These are phyloP conservation scores for Brachionus rubens DNA, from an alignment of 1,140 invertebrate genomes.

Conservation along the genomic window DNA sequence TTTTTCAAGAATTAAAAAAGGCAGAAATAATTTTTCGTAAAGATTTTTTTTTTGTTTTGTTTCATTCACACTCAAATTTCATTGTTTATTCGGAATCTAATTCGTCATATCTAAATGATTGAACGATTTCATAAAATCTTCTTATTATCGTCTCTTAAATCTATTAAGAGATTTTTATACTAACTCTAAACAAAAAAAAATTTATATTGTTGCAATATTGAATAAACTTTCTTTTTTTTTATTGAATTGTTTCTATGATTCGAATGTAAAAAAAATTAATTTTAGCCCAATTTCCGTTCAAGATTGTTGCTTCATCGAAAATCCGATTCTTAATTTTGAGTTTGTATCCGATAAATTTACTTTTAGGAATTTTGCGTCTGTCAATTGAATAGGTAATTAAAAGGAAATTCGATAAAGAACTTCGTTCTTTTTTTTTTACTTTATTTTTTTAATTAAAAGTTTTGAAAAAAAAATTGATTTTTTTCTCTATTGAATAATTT, in stretches of 20 bases:
- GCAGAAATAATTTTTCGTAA: background rate
- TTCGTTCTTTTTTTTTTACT: background rate
- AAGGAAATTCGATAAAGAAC: constrained; percentile 14
- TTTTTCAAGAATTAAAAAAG: background rate
- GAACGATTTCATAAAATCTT: no score
- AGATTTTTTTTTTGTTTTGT: background rate
- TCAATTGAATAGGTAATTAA: no score
- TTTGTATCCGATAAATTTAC: no score
- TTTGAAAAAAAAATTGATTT: background rate
- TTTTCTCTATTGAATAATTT: constrained; percentile 40
- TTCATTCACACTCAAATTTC: background rate
- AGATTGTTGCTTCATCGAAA: constrained; percentile 10
- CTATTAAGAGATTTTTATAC: no score
- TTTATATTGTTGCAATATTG: no score
- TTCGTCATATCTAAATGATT: no score
- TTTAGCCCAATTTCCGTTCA: background rate
- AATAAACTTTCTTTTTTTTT: no score
- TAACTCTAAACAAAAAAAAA: no score
- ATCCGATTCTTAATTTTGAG: no score
- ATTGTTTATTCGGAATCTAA: background rate
- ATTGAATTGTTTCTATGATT: no score
- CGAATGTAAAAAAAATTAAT: no score
- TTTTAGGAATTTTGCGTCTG: background rate
- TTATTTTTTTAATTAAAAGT: background rate
- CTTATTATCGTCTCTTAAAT: no score